Evolutionary conservation across 2,113 vertebrate genomes (phyloP), one percentile per base, ranked within the genome.

Genomic region (Heteronetta atricapilla): DNA sequence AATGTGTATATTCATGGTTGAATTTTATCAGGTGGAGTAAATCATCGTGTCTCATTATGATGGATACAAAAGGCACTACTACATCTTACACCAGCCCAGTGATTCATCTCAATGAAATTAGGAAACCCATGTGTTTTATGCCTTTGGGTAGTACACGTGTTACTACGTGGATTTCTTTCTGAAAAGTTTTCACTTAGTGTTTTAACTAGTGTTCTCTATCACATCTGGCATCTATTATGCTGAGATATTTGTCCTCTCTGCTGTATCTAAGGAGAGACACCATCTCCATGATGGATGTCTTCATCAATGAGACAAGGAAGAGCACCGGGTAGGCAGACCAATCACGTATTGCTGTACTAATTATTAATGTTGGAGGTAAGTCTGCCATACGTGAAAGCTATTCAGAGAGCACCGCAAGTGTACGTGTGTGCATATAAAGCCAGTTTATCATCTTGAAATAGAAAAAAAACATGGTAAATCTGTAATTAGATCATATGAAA

Each of bases 161-260:
- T 76, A 11, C 42, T 50, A 1, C 26, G 1, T 4, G 11, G 16
- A 58, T 95, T 90, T 80, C 42, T 48, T 64, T 81, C 55, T 52
- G 8, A 83, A 64, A 83, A 60, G 7, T 1, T 3, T 2, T 23
- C 22, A 48, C 46, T 48, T 48, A 48, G 46, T 33, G 26, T 8
- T 82, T 70, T 60, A 62, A 28, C 50, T 53, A n/a, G 31, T 58
- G 60, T 70, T 53, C n/a, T 28, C 59, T 21, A 0, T 26, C 46
- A 10, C 0, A 4, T 20, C 3, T 10, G 33, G 17, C n/a, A 3
- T 23, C 46, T 6, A 0, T 52, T 36, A 6, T 40, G 33, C 55
- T 15, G 58, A 29, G 77, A 16, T 33, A 10, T 23, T 22, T 6
- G 2, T 31, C 29, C 34, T 52, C 1, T 25, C 23, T 11, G 34